phyloP scores from a whole-genome alignment of 2,797 vertebrate genomes.

The Halcyon badia region DNA sequence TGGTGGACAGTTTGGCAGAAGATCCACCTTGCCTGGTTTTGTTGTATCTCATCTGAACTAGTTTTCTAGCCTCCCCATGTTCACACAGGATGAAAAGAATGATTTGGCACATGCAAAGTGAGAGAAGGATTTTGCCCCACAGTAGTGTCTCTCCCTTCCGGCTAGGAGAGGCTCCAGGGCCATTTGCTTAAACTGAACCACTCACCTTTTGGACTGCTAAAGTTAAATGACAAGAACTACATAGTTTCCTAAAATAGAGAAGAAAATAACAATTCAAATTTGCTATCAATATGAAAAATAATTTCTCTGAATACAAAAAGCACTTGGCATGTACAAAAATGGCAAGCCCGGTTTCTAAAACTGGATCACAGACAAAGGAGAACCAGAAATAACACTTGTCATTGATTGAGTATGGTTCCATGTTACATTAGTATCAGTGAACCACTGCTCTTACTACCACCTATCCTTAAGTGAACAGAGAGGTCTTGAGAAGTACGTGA shows the following conservation, averaged over 20 bases:
- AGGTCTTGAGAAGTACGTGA: background rate
- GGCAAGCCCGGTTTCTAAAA: background rate
- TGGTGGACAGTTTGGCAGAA: fast-evolving
- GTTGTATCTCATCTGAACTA: background rate
- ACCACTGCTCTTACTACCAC: background rate
- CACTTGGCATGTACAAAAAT: background rate
- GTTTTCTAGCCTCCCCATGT: background rate
- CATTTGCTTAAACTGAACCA: background rate
- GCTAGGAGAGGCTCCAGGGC: background rate
- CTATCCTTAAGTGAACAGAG: background rate
- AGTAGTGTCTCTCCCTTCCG: background rate
- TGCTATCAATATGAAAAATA: background rate
- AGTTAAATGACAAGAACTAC: background rate
- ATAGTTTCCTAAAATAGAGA: background rate
- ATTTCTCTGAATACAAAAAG: background rate
- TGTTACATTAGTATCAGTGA: background rate
- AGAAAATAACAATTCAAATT: background rate
- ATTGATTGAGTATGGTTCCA: background rate
- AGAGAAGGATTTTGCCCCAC: background rate
- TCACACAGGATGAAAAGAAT: background rate
- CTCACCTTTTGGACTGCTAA: background rate
- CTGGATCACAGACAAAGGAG: background rate
- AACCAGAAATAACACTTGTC: background rate
- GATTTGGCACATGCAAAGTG: background rate
- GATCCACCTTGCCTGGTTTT: background rate